Percentiles rank a stretch among this genome's conserved stretches.
These are phyloP conservation scores for Verasper variegatus DNA, from an alignment of 2,113 vertebrate species.

Conservation along the genomic window DNA sequence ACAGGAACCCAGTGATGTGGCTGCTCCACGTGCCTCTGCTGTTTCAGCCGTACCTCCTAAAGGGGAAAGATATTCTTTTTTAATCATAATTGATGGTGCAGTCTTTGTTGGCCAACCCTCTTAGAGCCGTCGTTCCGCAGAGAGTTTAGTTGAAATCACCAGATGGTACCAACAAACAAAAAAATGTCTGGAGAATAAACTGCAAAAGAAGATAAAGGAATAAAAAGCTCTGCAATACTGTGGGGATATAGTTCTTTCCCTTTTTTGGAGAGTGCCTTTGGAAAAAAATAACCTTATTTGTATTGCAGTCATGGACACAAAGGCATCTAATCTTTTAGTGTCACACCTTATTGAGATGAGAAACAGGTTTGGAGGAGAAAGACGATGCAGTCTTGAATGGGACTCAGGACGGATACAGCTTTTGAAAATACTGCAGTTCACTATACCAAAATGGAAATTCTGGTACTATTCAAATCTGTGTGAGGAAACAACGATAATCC, in stretches of 20 bases:
- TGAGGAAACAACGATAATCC: too few species aligned
- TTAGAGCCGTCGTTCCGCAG: constrained; percentile 22
- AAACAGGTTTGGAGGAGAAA: constrained; percentile 5
- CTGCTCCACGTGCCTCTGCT: constrained; percentile 22
- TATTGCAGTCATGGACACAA: constrained; percentile 12
- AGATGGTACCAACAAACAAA: constrained; percentile 48
- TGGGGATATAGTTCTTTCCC: neutral
- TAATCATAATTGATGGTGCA: constrained; percentile 52
- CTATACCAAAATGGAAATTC: too few species aligned
- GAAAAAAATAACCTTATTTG: constrained; percentile 19
- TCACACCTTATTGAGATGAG: neutral
- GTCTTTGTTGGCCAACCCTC: constrained; percentile 11
- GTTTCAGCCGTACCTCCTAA: neutral
- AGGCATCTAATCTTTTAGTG: neutral
- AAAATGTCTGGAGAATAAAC: constrained; percentile 3
- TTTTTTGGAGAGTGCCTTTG: neutral
- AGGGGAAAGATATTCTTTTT: neutral
- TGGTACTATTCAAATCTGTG: too few species aligned
- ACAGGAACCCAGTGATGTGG: neutral
- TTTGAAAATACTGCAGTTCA: neutral
- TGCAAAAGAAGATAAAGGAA: constrained; percentile 29
- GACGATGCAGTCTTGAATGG: neutral
- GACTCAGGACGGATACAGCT: neutral
- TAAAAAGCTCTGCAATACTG: neutral
- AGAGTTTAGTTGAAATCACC: constrained; percentile 42